Evolutionary conservation across 2,797 vertebrate species (phyloP).

Genomic region (Mormyrops attenuatus): DNA sequence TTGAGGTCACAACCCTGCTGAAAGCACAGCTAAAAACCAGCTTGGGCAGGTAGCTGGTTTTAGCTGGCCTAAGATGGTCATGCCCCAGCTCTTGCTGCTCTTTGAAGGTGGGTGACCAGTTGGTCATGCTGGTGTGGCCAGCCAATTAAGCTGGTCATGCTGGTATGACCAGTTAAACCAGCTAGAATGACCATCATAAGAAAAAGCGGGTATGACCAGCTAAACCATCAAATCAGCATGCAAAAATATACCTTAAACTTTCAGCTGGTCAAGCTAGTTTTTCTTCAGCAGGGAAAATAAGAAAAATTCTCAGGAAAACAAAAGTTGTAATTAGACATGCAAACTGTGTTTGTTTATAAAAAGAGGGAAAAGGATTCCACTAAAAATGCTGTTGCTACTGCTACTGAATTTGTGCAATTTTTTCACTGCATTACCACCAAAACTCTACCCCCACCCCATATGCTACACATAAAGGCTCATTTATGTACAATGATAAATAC

Average conservation of each 20-base stretch:
- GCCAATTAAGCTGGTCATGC: too few species aligned
- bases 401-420: background rate
- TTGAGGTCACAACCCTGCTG: background rate
- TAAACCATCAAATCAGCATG: background rate
- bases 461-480: background rate
- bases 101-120: background rate
- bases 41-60: background rate
- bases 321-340: background rate
- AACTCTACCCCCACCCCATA: background rate
- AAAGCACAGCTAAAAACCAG: background rate
- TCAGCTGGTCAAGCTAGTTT: background rate
- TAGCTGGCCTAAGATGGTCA: background rate
- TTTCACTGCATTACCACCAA: background rate
- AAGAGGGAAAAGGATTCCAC: background rate
- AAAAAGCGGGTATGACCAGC: background rate
- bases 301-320: background rate
- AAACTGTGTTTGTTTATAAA: background rate
- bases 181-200: background rate
- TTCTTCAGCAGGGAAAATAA: background rate
- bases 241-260: background rate
- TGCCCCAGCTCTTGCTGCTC: background rate
- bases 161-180: background rate
- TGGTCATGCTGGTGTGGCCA: background rate
- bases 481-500: background rate
- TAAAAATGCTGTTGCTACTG: background rate